Conservation (phyloP, 1,140 invertebrate genomes). For the Micrasema minimum region DNA sequence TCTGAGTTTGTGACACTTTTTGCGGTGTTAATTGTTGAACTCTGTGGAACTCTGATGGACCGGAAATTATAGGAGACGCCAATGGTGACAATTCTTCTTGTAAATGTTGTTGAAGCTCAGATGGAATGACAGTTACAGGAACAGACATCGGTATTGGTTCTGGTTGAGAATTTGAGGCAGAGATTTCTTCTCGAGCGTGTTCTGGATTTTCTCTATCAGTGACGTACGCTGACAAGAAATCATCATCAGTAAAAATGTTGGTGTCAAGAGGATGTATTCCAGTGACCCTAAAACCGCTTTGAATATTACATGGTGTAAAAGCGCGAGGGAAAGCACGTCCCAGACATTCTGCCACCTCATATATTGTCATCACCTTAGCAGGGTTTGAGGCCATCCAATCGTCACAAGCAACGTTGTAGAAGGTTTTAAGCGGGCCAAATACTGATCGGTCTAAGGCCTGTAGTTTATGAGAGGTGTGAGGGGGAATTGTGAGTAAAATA, state of each 20-base stretch:
- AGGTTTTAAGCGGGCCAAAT: slow-evolving; percentile 3
- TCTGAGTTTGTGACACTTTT: neutral
- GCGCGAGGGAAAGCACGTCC: neutral
- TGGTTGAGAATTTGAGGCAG: neutral
- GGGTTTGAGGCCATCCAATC: neutral
- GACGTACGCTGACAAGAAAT: too few species aligned
- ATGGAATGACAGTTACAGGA: neutral
- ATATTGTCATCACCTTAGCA: neutral
- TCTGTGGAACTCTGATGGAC: too few species aligned
- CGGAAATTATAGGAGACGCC: too few species aligned
- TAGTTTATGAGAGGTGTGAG: slow-evolving; percentile 4
- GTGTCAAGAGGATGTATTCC: neutral
- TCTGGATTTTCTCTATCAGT: neutral
- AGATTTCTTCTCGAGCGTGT: neutral
- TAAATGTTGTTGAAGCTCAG: neutral
- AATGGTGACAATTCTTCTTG: too few species aligned
- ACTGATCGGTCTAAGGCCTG: neutral
- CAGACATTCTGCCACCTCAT: neutral
- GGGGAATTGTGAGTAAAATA: slow-evolving; percentile 13
- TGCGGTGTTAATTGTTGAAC: neutral
- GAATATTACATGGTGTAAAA: neutral
- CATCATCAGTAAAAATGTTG: neutral
- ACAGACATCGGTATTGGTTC: neutral
- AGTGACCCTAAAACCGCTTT: neutral
- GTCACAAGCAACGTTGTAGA: neutral